Evolutionary conservation across 1,140 invertebrate genomes (phyloP), one percentile per base, ranked within the genome.

Genomic region (Drosophila sulfurigaster): DNA sequence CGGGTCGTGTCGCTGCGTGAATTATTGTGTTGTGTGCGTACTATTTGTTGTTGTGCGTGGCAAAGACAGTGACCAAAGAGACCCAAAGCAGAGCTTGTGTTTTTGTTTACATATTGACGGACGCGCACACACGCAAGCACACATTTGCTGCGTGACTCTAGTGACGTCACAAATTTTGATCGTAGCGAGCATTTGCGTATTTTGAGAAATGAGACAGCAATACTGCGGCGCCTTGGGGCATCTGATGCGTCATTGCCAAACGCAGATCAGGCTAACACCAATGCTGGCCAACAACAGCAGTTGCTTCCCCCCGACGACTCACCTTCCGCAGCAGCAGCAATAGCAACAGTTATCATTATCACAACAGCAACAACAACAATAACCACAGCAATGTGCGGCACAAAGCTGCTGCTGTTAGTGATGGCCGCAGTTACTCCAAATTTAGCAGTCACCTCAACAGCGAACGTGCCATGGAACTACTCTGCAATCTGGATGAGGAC

Each of bases 401-500:
- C 25, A 41, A 56, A 32, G 13, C 32, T 38, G 15, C 32, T 38
- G 15, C 32, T 30, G 13, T 7, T 15, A 20, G 32, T 13, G 10
- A 57, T 15, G 15, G 51, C 30, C 69, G 76, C 15, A 56, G 10
- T 3, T 87, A 87, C 64, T 87, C 83, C 5, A 87, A 87, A 41
- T 87, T 87, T 25, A 78, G 66, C 41, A 80, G 69, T 10, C 83
- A 87, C 48, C 54, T 87, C 13, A 80, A 60, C 52, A 72, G 63
- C 1, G 83, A 87, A 5, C 63, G 83, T 0, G 83, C 83, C 3
- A 82, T 87, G 80, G 79, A 87, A 16, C 54, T 87, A n/a, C 65
- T 87, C 7, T 88, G 77, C 60, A 87, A 80, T 30, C 57, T 87
- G 54, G 83, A 87, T 15, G 80, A 82, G 15, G 80, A 88, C 8